Evolutionary conservation across 2,888 invertebrate species (phyloP).

Genomic region (Drosophila anomalipes): DNA sequence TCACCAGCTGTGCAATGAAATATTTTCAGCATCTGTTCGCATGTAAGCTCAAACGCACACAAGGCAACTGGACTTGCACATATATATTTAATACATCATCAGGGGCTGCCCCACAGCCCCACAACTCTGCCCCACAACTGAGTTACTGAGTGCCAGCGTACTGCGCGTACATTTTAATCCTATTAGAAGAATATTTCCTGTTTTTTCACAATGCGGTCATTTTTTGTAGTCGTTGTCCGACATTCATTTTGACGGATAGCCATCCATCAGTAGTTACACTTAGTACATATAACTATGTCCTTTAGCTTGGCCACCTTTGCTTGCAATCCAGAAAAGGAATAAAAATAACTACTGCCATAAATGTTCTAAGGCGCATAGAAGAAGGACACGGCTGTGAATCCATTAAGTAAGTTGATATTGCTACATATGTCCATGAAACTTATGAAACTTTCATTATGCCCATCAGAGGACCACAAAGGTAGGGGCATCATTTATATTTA

Average conservation of each 20-base stretch:
- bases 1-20: not conserved
- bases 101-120: not conserved
- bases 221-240: constrained; percentile 39
- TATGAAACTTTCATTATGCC: not conserved
- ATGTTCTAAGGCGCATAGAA: not conserved
- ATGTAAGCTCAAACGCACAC: not conserved
- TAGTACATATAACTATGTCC: constrained; percentile 17
- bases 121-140: not conserved
- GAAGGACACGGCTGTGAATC: not conserved
- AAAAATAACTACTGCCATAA: not conserved
- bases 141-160: not conserved
- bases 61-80: not conserved
- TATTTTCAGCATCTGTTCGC: not conserved
- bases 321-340: constrained; percentile 8
- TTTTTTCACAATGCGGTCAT: constrained; percentile 58
- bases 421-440: not conserved
- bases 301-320: constrained; percentile 43
- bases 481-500: not conserved
- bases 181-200: constrained; percentile 61
- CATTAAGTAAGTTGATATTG: not conserved
- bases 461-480: not conserved
- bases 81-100: not conserved
- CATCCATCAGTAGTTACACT: not conserved
- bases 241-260: constrained; percentile 3
- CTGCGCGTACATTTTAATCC: constrained; percentile 57